Base-by-base conservation (phyloP, 2,888 invertebrate genomes). In the Tyria jacobaeae region DNA sequence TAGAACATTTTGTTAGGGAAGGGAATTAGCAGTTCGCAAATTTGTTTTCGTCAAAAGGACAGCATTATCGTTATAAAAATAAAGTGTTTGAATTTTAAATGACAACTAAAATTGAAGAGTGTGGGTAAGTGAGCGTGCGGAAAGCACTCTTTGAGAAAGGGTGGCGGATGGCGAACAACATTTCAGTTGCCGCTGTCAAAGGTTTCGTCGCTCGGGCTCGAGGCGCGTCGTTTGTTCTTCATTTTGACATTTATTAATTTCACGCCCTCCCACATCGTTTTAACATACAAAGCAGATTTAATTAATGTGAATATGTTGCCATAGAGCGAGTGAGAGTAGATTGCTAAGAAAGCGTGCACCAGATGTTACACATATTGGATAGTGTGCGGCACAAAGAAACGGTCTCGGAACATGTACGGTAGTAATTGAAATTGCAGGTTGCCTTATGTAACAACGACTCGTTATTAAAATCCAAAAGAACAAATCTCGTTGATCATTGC, bases 191-290 rank as follows among this genome's bases (percentile, higher is more conserved):
- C 78, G 66, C 73, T 78, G 74, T 84, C 82, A 87, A 85, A 85
- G 81, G 79, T 81, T 69, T 71, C 69, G 65, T 77, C 44, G 44
- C 44, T 44, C 74, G 71, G 66, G 78, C 71, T 72, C 51, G 70
- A 59, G 65, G 74, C 70, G 75, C 75, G 78, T 79, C 31, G 34
- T 82, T 75, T 77, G 71, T 72, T 72, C 71, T 63, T 70, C 60
- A 76, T 76, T 73, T 64, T 71, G 71, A 81, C 76, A 80, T 85
- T 88, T 87, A 86, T 83, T 85, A 85, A 84, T 84, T 83, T 81
- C 79, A 78, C 71, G 60, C 71, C 74, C 64, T 60, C 69, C 66
- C 72, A 60, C 60, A 54, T 50, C 64, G 60, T 65, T 63, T 55
- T 34, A 21, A 44, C 27, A 44, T 44, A 71, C 64, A 69, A 66